Conservation (phyloP, 2,113 vertebrate genomes). For the Engraulis encrasicolus region DNA sequence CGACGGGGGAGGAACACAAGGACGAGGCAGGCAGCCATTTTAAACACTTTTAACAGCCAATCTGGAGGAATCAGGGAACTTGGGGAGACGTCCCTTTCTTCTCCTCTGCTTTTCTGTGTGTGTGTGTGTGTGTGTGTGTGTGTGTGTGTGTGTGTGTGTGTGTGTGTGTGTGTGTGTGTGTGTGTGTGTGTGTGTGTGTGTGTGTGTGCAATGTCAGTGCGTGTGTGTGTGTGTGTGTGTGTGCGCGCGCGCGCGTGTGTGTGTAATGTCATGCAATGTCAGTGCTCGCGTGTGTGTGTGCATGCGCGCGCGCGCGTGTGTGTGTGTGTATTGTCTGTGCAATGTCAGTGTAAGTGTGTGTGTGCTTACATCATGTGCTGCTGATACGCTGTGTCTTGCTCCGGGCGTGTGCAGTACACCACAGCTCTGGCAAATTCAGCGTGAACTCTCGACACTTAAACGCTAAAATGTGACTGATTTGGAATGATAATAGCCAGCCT, state of each 20-base stretch:
- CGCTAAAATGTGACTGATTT: slow-evolving; percentile 79
- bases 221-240: no score
- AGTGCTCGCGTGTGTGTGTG: no score
- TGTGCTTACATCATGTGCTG: slow-evolving; percentile 47
- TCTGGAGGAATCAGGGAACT: slow-evolving; percentile 39
- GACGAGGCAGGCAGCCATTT: neutral
- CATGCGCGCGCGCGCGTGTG: no score
- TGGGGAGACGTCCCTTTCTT: slow-evolving; percentile 21
- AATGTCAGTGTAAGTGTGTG: no score
- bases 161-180: neutral
- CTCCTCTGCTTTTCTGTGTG: no score
- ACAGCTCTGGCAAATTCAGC: slow-evolving; percentile 67
- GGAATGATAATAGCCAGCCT: slow-evolving; percentile 76
- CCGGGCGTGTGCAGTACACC: no score
- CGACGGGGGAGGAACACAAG: slow-evolving; percentile 29
- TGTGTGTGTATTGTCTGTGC: no score
- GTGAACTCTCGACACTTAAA: slow-evolving; percentile 81
- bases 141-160: neutral
- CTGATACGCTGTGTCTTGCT: slow-evolving; percentile 71
- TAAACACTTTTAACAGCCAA: slow-evolving; percentile 23
- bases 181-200: no score
- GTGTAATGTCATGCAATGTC: no score
- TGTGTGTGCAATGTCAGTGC: no score
- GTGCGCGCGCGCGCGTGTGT: no score
- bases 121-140: slow-evolving; percentile 26